A percentile compares a stretch with the other conserved stretches of the same genome.
Evolutionary conservation across 2,888 invertebrate genomes (phyloP).

Genomic region (Rosalia funebris): DNA sequence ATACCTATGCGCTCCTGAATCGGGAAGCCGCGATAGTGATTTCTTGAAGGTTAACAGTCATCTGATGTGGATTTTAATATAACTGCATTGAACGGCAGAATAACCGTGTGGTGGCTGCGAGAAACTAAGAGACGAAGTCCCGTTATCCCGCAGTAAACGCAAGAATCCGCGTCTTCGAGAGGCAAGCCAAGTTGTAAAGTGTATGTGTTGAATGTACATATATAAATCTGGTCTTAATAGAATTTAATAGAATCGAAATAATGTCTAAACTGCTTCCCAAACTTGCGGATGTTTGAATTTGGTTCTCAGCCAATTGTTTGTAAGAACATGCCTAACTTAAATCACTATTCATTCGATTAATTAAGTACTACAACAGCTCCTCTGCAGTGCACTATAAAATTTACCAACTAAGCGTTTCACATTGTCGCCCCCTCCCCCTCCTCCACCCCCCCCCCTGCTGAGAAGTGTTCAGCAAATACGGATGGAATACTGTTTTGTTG

Average conservation of each 20-base stretch:
- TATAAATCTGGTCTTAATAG: constrained; percentile 62
- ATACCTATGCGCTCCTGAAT: too few species aligned
- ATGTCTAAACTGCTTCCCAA: constrained; percentile 57
- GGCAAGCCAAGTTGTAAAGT: constrained; percentile 47
- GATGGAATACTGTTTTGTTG: neutral
- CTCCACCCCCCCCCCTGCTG: neutral
- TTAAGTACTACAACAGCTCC: constrained; percentile 45
- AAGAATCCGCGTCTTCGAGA: constrained; percentile 46
- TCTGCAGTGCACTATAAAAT: constrained; percentile 26
- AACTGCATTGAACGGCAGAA: too few species aligned
- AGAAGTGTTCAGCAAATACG: constrained; percentile 17
- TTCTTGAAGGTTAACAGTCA: too few species aligned
- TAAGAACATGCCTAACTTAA: constrained; percentile 61
- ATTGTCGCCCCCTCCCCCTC: neutral
- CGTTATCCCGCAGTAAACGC: constrained; percentile 30
- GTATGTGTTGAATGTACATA: constrained; percentile 52
- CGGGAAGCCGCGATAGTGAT: too few species aligned
- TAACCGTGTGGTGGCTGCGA: constrained; percentile 10
- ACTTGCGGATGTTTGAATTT: constrained; percentile 61
- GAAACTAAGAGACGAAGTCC: neutral
- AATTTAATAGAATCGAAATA: constrained; percentile 64
- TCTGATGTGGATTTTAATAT: too few species aligned
- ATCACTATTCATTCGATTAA: constrained; percentile 62
- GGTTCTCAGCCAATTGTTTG: constrained; percentile 63
- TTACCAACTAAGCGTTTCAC: constrained; percentile 7